Base-by-base conservation (phyloP, 2,888 invertebrate genomes). In the Acanthoscelides obtectus region DNA sequence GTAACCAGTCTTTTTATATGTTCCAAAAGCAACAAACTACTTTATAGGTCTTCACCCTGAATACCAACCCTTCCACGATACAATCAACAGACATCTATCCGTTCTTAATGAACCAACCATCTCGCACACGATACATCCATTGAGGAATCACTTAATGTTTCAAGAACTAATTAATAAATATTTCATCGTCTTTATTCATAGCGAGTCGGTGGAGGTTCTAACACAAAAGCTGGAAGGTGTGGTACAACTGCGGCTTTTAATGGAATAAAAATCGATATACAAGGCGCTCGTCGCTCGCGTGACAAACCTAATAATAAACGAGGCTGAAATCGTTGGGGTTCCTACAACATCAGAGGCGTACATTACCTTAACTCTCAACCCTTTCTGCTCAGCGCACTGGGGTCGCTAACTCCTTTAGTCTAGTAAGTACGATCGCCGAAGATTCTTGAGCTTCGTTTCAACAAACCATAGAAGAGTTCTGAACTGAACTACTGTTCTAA, bases 251-350 rank as follows among this genome's bases (percentile, higher is more conserved):
- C 73, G 77, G 77, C 79, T 79, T 81, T 80, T 80, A 81, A 80
- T 80, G 79, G 77, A 79, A 81, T 80, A 79, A 82, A 82, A 83
- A 83, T 83, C 83, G 79, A 83, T 83, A 80, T 77, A 71, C 75
- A 75, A 76, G 76, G 77, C 73, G 80, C 75, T 83, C 78, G 83
- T 83, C 73, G 80, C 75, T 83, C 78, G 83, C 83, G 83, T 83
- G 83, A 83, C 82, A 81, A 77, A 80, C 78, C 80, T 80, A 80
- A 82, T 83, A 83, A 82, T 81, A 82, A 83, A 81, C 79, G 77
- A 78, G 78, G 75, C 76, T 74, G 76, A 79, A 80, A 80, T 69
- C 72, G 70, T 22, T 27, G 70, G 70, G 71, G 69, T 66, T 68
- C 66, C 73, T 70, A 45, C 45, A 45, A 1, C 45, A 45, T 12